Percentiles rank a stretch among this genome's conserved stretches.
Conservation (phyloP, 2,113 vertebrate genomes). For the Cephalopterus ornatus region DNA sequence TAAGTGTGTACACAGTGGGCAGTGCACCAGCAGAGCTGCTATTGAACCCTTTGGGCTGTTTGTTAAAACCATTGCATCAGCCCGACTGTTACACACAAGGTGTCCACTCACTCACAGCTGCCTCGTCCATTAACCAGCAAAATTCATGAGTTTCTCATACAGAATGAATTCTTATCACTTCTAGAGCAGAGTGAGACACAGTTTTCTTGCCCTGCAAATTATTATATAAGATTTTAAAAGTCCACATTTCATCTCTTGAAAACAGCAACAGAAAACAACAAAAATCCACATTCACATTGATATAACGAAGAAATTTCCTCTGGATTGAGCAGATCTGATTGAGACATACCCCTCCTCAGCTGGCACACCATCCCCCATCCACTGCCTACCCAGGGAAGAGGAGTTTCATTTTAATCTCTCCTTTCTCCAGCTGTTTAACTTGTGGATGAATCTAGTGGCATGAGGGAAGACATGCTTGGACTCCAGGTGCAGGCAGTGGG, state of each 20-base stretch:
- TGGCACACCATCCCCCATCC: neutral
- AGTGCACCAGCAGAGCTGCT: neutral
- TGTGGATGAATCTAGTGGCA: neutral
- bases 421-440: neutral
- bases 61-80: neutral
- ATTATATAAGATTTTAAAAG: neutral
- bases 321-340: neutral
- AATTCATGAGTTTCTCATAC: neutral
- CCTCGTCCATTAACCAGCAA: neutral
- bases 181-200: neutral
- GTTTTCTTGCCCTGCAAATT: neutral
- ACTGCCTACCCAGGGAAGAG: neutral
- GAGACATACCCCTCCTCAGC: neutral
- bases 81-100: neutral
- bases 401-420: neutral
- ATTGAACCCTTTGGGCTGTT: neutral
- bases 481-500: neutral
- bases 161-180: neutral
- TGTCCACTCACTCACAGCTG: accelerated
- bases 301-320: neutral
- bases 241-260: neutral
- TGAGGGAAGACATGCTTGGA: neutral
- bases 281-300: neutral
- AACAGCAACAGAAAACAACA: neutral
- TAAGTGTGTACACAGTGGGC: neutral